A percentile compares a stretch with the other conserved stretches of the same genome.
Evolutionary conservation across 2,113 vertebrate genomes (phyloP).

Genomic region (Chaetodon trifascialis): DNA sequence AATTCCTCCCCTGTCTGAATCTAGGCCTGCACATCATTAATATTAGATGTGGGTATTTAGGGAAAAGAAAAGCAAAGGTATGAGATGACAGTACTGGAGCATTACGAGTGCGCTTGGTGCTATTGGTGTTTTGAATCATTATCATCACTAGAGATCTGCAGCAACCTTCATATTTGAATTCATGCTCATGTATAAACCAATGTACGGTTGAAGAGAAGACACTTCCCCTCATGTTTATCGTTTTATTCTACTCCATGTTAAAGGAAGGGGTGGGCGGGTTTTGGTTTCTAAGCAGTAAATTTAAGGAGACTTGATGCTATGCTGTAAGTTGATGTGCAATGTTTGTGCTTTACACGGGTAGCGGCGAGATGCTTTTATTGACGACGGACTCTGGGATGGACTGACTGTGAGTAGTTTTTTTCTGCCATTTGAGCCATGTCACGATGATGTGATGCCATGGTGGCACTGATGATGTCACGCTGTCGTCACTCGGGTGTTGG

Average conservation of each 20-base stretch:
- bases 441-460: constrained; percentile 60
- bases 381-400: constrained; percentile 45
- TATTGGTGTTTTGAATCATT: constrained; percentile 22
- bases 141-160: neutral
- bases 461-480: constrained; percentile 72
- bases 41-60: constrained; percentile 7
- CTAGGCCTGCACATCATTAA: constrained; percentile 6
- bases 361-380: constrained; percentile 61
- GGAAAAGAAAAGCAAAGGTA: neutral
- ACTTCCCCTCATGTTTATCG: neutral
- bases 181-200: constrained; percentile 29
- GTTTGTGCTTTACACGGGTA: constrained; percentile 65
- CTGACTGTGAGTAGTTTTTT: constrained; percentile 36
- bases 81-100: neutral
- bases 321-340: constrained; percentile 69
- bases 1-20: constrained; percentile 1
- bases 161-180: constrained; percentile 3
- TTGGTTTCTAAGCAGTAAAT: constrained; percentile 17
- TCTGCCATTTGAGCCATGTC: constrained; percentile 60
- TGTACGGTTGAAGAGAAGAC: neutral
- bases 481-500: constrained; percentile 41
- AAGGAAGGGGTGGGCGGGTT: constrained; percentile 11
- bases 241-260: constrained; percentile 36
- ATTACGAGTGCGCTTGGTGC: constrained; percentile 17
- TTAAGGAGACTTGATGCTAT: constrained; percentile 43